phyloP scores from a whole-genome alignment of 2,888 invertebrate species.

The Aleiodes alternator region DNA sequence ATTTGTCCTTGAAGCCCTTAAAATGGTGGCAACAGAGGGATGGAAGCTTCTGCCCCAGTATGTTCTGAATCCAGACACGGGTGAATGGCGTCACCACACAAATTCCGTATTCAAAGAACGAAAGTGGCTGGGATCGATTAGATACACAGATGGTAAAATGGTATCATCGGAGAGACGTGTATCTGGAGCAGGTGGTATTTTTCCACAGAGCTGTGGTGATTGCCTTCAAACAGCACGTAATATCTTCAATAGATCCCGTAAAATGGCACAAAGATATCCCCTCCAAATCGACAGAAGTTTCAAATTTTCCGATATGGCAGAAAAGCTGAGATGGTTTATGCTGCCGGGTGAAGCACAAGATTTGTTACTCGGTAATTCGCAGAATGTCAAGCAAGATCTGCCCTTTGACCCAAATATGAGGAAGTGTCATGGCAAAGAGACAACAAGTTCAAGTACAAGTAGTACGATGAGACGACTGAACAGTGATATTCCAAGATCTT shows the following conservation, averaged over 20 bases:
- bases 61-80: slow-evolving; percentile 90
- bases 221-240: slow-evolving; percentile 88
- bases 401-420: slow-evolving; percentile 84
- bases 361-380: slow-evolving; percentile 83
- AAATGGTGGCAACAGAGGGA: slow-evolving; percentile 91
- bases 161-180: slow-evolving; percentile 83
- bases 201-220: slow-evolving; percentile 85
- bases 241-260: slow-evolving; percentile 85
- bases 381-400: slow-evolving; percentile 85
- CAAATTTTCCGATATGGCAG: slow-evolving; percentile 81
- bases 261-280: slow-evolving; percentile 85
- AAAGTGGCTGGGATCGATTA: slow-evolving; percentile 87
- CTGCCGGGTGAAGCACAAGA: slow-evolving; percentile 91
- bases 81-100: slow-evolving; percentile 91
- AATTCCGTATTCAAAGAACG: slow-evolving; percentile 88
- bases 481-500: slow-evolving; percentile 70
- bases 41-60: slow-evolving; percentile 94
- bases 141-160: slow-evolving; percentile 87
- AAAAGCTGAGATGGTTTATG: slow-evolving; percentile 91
- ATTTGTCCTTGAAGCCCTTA: slow-evolving; percentile 88
- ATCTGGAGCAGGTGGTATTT: slow-evolving; percentile 84
- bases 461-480: slow-evolving; percentile 69
- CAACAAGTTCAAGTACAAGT: slow-evolving; percentile 55
- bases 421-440: slow-evolving; percentile 54
- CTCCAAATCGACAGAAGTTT: slow-evolving; percentile 84